phyloP scores from a whole-genome alignment of 2,113 vertebrate genomes.

The Symphodus melops region DNA sequence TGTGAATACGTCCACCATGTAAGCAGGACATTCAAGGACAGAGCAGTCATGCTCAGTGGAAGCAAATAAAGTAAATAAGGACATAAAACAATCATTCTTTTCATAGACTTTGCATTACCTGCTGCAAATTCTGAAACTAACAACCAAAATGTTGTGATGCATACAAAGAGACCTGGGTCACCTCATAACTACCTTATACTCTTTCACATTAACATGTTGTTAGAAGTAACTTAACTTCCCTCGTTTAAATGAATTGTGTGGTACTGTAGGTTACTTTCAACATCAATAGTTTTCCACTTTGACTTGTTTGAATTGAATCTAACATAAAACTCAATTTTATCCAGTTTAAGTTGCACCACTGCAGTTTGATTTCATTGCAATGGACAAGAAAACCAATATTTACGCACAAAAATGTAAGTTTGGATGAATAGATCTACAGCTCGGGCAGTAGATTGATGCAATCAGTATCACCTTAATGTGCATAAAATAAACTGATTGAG shows the following conservation, averaged over 20 bases:
- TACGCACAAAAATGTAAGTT: no score
- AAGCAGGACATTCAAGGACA: constrained; percentile 26
- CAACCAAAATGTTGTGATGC: no score
- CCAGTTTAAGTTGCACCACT: not conserved
- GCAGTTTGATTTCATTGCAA: not conserved
- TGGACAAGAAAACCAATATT: not conserved
- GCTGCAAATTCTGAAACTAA: no score
- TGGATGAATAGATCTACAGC: no score
- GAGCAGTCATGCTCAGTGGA: not conserved
- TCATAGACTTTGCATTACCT: not conserved
- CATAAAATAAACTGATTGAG: no score
- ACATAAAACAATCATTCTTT: not conserved
- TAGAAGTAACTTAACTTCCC: not conserved
- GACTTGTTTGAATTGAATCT: not conserved
- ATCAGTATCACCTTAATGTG: no score
- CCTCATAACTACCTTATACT: not conserved
- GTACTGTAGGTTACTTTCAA: not conserved
- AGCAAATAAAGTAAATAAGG: not conserved
- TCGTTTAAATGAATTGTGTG: not conserved
- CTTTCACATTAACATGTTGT: not conserved
- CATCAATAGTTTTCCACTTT: accelerated
- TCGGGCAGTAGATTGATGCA: no score
- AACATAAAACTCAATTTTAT: no score
- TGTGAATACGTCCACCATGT: constrained; percentile 16
- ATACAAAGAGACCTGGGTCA: no score